Evolutionary conservation across 2,888 invertebrate species (phyloP), one percentile per base, ranked within the genome.

Genomic region (Drosophila pegasa): DNA sequence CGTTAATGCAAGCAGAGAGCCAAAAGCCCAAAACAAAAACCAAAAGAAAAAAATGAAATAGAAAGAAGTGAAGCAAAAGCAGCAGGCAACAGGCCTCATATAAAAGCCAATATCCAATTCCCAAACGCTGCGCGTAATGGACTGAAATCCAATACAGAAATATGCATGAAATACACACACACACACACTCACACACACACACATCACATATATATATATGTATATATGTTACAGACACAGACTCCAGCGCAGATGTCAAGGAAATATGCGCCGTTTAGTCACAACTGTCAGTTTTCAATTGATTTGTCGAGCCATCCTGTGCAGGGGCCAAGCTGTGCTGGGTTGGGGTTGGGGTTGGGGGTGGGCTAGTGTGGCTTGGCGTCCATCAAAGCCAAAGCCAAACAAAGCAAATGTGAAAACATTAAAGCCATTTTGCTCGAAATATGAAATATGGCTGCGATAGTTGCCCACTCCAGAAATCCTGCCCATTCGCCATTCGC

Each of bases 141-240:
- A 88, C 87, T 88, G 88, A 84, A 84, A 84, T 84, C 88, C 77
- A 88, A 89, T 80, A 87, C 89, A 86, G 78, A 88, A 89, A 89
- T 87, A 89, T 87, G 86, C 88, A 86, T 86, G 89, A 76, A 76
- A 77, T 57, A 68, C 66, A 71, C 58, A 77, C 63, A 55, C 54
- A 68, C 20, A 60, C 43, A 60, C 41, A 52, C n/a, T 33, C 41
- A 35, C 40, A 48, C 59, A 59, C 47, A 59, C 47, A 78, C 20
- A 29, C 33, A 43, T 38, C 12, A 50, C 2, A 38, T 14, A 35
- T 9, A 16, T 16, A 16, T 27, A 6, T 33, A 7, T 43, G 14
- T 48, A 9, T 33, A 20, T 35, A 1, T 25, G n/a, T 16, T 16
- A 52, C 41, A 71, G 58, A 66, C 75, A 78, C 77, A 83, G 62